These are phyloP conservation scores for Capreolus pygargus DNA, from an alignment of 2,113 vertebrate genomes.

Conservation along the genomic window DNA sequence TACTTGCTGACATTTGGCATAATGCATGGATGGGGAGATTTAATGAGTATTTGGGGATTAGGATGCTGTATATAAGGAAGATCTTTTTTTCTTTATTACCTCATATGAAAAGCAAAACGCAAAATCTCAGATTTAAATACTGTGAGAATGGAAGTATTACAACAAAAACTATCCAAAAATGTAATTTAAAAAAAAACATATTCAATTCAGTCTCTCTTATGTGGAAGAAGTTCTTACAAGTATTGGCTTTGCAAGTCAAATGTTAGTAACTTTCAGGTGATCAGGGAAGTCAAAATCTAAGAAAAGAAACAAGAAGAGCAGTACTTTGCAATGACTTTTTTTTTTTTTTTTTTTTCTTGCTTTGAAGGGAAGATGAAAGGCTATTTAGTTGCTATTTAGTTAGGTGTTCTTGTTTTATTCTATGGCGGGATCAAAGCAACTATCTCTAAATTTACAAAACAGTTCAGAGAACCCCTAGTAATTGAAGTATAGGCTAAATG, in stretches of 20 bases:
- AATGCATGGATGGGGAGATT: not conserved
- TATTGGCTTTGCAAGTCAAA: slow-evolving; percentile 47
- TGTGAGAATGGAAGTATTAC: not conserved
- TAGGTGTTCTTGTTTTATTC: slow-evolving; percentile 48
- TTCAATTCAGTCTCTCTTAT: not conserved
- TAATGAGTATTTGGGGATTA: not conserved
- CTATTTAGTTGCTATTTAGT: slow-evolving; percentile 53
- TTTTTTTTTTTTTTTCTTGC: slow-evolving; percentile 64
- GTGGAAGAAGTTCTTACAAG: slow-evolving; percentile 23
- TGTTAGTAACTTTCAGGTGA: slow-evolving; percentile 45
- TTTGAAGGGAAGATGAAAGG: slow-evolving; percentile 65
- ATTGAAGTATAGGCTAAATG: slow-evolving; percentile 22
- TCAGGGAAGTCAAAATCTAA: not conserved
- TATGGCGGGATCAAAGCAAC: slow-evolving; percentile 49
- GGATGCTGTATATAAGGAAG: not conserved
- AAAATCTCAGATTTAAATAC: slow-evolving; percentile 9
- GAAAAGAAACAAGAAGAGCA: slow-evolving; percentile 34
- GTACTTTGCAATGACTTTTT: slow-evolving; percentile 23
- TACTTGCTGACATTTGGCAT: not conserved
- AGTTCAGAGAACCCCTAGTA: not conserved
- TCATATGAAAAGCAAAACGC: not conserved
- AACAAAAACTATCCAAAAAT: not conserved
- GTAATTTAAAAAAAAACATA: not conserved
- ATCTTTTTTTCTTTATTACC: not conserved
- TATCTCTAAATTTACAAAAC: slow-evolving; percentile 54